Base-by-base conservation (phyloP, 2,888 invertebrate genomes). In the Parnassius apollo region DNA sequence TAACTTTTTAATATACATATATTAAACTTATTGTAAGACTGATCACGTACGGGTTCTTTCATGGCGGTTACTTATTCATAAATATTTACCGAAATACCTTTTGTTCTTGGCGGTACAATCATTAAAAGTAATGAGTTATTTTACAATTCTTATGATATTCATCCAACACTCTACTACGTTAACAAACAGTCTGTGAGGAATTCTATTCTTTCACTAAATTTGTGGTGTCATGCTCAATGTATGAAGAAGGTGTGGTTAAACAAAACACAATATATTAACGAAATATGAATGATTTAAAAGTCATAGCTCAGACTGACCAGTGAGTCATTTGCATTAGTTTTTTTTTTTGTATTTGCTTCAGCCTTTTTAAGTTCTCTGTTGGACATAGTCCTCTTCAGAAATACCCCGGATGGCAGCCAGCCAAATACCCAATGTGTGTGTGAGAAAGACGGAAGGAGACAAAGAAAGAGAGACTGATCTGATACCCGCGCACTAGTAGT, bases 191-290 rank as follows among this genome's bases (percentile, higher is more conserved):
- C 49, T 18, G 18, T 44, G 35, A 58, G 58, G 55, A 59, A 50
- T 56, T 59, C 63, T 59, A 63, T 63, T 56, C 59, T 63, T 63
- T 48, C 25, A 56, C 2, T 51, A 56, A 58, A 52, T 50, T 58
- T 55, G 62, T 50, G 25, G 18, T 55, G 62, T 62, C 62, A 62
- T 59, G 62, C 58, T 51, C 46, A 59, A 12, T 44, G 48, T 48
- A 52, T 49, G 44, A 18, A 18, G 42, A 53, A 48, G 55, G 63
- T 45, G 56, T 55, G 50, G 59, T 48, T 48, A n/a, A 48, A 57
- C 57, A 57, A 42, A 44, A 2, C 13, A 49, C 8, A 9, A n/a
- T 49, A 49, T 49, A 12, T 49, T 2, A 49, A 49, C 7, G 35
- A 35, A 35, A 35, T 35, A 35, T 35, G 35, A 35, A 35, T 35